These are phyloP conservation scores for Callosobruchus maculatus DNA, from an alignment of 2,888 invertebrate genomes.

Conservation along the genomic window DNA sequence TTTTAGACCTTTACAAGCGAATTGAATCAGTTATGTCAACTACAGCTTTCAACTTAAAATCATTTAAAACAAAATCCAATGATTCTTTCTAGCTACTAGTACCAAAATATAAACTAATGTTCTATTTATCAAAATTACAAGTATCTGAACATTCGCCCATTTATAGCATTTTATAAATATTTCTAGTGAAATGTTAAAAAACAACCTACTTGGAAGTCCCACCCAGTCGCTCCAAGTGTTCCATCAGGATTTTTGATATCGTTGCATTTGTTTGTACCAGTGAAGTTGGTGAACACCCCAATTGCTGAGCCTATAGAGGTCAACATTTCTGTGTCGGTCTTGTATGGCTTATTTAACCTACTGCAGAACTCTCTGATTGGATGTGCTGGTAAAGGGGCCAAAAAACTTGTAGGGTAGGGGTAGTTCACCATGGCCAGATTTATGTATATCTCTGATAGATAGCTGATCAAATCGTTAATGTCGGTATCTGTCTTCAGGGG, in stretches of 20 bases:
- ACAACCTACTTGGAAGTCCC: conserved; percentile 77
- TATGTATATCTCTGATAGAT: conserved; percentile 68
- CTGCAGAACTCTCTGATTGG: conserved; percentile 70
- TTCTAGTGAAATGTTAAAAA: neutral
- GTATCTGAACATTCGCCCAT: too few relatives aligned
- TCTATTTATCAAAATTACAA: too few relatives aligned
- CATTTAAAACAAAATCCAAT: too few relatives aligned
- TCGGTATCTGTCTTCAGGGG: conserved; percentile 60
- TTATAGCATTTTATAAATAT: too few relatives aligned
- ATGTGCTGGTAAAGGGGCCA: conserved; percentile 78
- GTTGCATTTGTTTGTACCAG: conserved; percentile 67
- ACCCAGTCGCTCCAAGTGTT: conserved; percentile 65
- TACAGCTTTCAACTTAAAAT: too few relatives aligned
- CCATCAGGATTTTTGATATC: conserved; percentile 57
- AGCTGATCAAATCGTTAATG: conserved; percentile 60
- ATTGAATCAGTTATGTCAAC: too few relatives aligned
- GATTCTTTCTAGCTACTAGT: too few relatives aligned
- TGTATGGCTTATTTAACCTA: conserved; percentile 37
- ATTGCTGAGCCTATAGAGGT: conserved; percentile 65
- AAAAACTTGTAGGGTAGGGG: conserved; percentile 82
- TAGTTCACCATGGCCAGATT: conserved; percentile 94
- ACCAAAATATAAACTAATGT: too few relatives aligned
- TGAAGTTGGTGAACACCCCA: conserved; percentile 78
- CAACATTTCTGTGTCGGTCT: conserved; percentile 49
- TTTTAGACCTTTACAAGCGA: too few relatives aligned